Evolutionary conservation across 2,797 vertebrate species (phyloP), one percentile per base, ranked within the genome.

Genomic region (Enteromius fasciolatus): DNA sequence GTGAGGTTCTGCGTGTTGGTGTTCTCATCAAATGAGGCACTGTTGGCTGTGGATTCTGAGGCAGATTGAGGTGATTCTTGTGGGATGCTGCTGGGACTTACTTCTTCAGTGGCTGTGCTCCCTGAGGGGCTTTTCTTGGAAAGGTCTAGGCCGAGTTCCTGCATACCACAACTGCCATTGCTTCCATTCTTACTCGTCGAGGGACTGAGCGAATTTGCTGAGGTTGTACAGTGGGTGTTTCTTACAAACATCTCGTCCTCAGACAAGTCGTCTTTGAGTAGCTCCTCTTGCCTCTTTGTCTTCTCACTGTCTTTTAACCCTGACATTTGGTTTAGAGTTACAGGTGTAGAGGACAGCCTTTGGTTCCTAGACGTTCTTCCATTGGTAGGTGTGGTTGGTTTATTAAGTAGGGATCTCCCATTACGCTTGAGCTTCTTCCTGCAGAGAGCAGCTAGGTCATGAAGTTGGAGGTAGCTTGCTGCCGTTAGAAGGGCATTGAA

Each of bases 381-480:
- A 1, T 94, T 90, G 73, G 93, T 92, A 8, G 94, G 87, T 50
- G 93, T 89, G 0, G 92, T 86, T 0, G 93, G 93, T 88, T 95
- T 93, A 69, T 91, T 91, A 7, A 92, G 88, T 7, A 96, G 95
- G 76, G 95, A 91, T 89, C 95, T 95, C 78, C 96, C 87, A 0
- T 91, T 95, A 86, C 95, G 93, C 89, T 97, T 97, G 64, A 97
- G 94, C 89, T 95, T 96, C 89, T 96, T 96, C 77, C 95, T 93
- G 90, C 96, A 97, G 78, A 97, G 94, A 84, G 95, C 95, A 80
- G 95, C 95, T 89, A 97, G 91, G 90, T 97, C 96, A 0, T 95
- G 95, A 84, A 97, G 94, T 93, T 97, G 96, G 94, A 97, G 96
- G 96, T 97, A 97, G 95, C 95, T 97, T 92, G 96, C 96, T 63